These are phyloP conservation scores for Stigmatopora nigra DNA, from an alignment of 2,113 vertebrate species.

Conservation along the genomic window DNA sequence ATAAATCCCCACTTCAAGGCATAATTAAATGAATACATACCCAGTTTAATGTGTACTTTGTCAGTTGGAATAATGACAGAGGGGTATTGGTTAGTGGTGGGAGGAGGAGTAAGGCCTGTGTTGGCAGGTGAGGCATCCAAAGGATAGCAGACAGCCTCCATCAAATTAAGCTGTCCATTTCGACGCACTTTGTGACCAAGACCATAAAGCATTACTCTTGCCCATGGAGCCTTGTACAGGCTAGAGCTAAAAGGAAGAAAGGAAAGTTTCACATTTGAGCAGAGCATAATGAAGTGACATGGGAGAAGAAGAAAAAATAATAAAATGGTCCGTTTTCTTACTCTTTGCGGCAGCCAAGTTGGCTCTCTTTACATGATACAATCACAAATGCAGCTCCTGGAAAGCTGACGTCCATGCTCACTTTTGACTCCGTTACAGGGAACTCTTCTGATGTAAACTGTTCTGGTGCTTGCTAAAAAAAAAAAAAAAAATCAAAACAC, in stretches of 20 bases:
- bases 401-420: conserved; percentile 96
- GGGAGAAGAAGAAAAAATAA: background rate
- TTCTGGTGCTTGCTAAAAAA: conserved; percentile 81
- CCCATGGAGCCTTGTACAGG: conserved; percentile 95
- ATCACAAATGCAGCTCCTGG: conserved; percentile 93
- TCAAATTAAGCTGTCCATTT: conserved; percentile 91
- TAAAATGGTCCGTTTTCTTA: conserved; percentile 59
- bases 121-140: conserved; percentile 93
- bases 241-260: conserved; percentile 75
- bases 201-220: conserved; percentile 87
- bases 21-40: conserved; percentile 56
- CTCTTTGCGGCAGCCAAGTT: conserved; percentile 94
- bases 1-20: background rate
- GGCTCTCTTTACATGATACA: conserved; percentile 93
- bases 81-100: conserved; percentile 94
- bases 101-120: conserved; percentile 90
- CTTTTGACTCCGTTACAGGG: conserved; percentile 89
- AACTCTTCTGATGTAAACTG: conserved; percentile 95
- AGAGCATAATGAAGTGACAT: background rate
- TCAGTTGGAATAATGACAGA: conserved; percentile 89
- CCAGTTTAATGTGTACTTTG: conserved; percentile 91
- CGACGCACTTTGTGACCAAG: conserved; percentile 91
- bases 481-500: background rate
- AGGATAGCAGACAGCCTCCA: conserved; percentile 89
- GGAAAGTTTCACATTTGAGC: background rate